Evolutionary conservation across 2,797 vertebrate genomes (phyloP), one percentile per base, ranked within the genome.

Genomic region (Trematomus bernacchii): DNA sequence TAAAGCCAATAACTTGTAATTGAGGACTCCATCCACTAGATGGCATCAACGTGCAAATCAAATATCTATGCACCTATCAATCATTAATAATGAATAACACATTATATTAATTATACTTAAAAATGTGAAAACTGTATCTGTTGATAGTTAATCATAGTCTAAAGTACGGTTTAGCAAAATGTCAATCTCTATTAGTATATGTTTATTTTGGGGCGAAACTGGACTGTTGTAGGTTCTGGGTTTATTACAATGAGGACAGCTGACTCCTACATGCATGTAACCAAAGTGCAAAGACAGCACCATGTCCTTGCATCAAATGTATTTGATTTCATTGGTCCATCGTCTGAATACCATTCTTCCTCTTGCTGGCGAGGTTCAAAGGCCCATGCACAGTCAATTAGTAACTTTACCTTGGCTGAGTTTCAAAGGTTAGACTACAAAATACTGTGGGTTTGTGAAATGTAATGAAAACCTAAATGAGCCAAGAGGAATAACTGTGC

Each of bases 341-440:
- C 21, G 47, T 66, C 58, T 19, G 4, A 27, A 27, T 64, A 14
- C 15, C 33, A 46, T 42, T 57, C 33, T 47, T 52, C 48, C 27
- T 66, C 8, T 33, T 15, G 68, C 30, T 59, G 76, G 19, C 58
- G 47, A 67, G 55, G 81, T 79, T 73, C 84, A 91, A 89, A 90
- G 84, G 79, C 75, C 66, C 40, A 60, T 65, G 30, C 53, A 70
- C 40, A 79, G 87, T 93, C 80, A 92, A 93, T 92, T 82, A 93
- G 77, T 93, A 92, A 92, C 90, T 86, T 85, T 37, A 61, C 54
- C 57, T 73, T 14, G 52, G 33, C 60, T 62, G 48, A 19, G 1
- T 82, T 69, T 79, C 91, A 92, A 92, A 90, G 89, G 84, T 92
- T 79, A 69, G 42, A 33, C 68, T 60, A 23, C 54, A 60, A 16